Conservation (phyloP, 2,888 invertebrate genomes). For the Diachrysia chrysitis region DNA sequence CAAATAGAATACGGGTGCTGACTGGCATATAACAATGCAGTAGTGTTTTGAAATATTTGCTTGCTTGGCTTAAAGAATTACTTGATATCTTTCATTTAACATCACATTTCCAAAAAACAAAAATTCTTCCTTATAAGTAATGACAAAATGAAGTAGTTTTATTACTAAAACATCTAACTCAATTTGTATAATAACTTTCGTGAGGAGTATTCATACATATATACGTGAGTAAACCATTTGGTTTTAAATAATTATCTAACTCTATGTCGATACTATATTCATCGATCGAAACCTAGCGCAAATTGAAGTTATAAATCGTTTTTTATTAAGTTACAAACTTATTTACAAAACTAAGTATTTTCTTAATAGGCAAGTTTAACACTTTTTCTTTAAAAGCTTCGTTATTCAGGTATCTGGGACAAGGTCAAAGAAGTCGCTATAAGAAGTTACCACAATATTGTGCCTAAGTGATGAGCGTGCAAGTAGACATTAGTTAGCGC, state of each 20-base stretch:
- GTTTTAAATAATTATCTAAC: too few relatives aligned
- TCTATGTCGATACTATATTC: too few relatives aligned
- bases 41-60: background rate
- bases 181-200: too few relatives aligned
- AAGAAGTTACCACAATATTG: constrained; percentile 23
- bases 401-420: constrained; percentile 10
- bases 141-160: background rate
- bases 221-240: too few relatives aligned
- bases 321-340: background rate
- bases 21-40: background rate
- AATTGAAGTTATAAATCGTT: background rate
- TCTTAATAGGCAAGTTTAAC: background rate
- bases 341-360: background rate
- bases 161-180: background rate
- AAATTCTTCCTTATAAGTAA: background rate
- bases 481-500: constrained; percentile 56
- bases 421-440: constrained; percentile 12
- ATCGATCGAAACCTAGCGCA: background rate
- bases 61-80: background rate
- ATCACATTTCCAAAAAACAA: background rate
- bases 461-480: constrained; percentile 42
- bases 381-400: background rate
- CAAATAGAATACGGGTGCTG: background rate
- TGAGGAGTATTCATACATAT: too few relatives aligned
- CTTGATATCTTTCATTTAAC: background rate